Percentiles rank a stretch among this genome's conserved stretches.
phyloP scores from a whole-genome alignment of 2,113 vertebrate species.

The Paradisaea rubra region DNA sequence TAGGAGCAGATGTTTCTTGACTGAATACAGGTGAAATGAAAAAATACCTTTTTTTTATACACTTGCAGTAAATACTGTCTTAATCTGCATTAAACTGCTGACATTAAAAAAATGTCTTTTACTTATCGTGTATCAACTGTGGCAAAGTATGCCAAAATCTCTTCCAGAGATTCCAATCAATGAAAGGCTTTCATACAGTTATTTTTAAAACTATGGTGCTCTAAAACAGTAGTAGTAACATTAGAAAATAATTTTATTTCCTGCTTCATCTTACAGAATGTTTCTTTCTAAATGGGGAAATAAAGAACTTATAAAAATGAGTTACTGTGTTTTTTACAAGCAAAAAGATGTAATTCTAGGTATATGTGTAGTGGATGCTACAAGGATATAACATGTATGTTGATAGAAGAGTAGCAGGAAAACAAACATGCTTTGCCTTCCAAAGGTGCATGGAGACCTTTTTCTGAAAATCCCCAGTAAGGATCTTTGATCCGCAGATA shows the following conservation, averaged over 20 bases:
- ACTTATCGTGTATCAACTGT: background rate
- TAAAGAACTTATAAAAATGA: background rate
- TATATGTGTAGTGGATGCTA: background rate
- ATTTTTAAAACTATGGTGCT: background rate
- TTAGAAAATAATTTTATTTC: background rate
- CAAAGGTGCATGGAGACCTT: background rate
- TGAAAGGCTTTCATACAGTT: background rate
- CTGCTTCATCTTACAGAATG: background rate
- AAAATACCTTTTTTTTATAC: background rate
- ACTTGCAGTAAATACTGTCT: background rate
- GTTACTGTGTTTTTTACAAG: background rate
- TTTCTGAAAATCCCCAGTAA: background rate
- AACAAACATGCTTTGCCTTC: background rate
- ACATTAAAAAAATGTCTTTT: background rate
- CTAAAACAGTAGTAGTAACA: background rate
- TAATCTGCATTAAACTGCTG: background rate
- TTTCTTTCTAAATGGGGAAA: background rate
- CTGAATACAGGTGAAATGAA: background rate
- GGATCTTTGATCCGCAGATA: background rate
- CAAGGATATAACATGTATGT: background rate
- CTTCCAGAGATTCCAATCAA: background rate
- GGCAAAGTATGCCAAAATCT: background rate
- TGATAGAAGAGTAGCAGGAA: background rate
- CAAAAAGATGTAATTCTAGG: background rate
- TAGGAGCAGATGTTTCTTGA: background rate